These are phyloP conservation scores for Halictus rubicundus DNA, from an alignment of 1,140 invertebrate species.

Conservation along the genomic window DNA sequence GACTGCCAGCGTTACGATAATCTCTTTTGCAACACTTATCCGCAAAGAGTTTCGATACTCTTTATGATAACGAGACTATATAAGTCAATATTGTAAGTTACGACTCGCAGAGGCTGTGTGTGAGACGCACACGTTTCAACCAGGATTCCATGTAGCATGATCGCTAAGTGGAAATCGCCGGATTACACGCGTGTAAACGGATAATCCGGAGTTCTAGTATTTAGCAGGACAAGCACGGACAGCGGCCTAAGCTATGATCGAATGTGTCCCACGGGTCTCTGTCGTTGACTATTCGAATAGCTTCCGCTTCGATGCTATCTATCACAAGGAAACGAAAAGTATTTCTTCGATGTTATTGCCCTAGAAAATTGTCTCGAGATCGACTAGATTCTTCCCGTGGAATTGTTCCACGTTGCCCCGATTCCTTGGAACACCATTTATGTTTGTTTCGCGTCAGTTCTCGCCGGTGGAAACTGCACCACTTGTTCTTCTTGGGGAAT, in stretches of 20 bases:
- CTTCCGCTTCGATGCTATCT: constrained; percentile 16
- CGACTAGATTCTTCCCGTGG: constrained; percentile 58
- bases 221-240: constrained; percentile 22
- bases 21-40: no score
- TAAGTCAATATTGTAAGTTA: no score
- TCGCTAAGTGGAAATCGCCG: no score
- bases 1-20: no score
- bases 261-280: constrained; percentile 5
- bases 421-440: not conserved
- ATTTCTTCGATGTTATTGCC: constrained; percentile 38
- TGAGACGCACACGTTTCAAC: no score
- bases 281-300: not conserved
- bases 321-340: constrained; percentile 49
- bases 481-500: not conserved
- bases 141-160: no score
- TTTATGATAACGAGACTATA: no score
- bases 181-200: no score
- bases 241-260: constrained; percentile 18
- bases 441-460: not conserved
- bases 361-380: constrained; percentile 33
- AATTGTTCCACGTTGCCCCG: constrained; percentile 18
- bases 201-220: no score
- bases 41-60: no score
- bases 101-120: no score
- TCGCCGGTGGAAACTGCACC: no score